These are phyloP conservation scores for Paramormyrops hopkinsi DNA, from an alignment of 2,797 vertebrate genomes.

Conservation along the genomic window DNA sequence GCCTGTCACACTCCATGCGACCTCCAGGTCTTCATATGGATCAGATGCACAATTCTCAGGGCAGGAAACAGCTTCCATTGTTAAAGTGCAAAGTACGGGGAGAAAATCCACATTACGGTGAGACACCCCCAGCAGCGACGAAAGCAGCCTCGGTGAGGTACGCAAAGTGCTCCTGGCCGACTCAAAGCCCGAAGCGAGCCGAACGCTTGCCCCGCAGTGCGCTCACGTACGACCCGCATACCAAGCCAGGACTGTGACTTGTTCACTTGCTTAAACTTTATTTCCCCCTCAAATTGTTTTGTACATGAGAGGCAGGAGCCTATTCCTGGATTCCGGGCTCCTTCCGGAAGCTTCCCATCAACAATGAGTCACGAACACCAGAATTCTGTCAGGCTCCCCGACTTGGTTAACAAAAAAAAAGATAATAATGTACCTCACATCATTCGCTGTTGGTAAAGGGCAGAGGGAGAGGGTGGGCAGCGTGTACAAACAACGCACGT, in stretches of 20 bases:
- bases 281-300: neutral
- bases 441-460: neutral
- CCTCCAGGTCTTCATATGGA: neutral
- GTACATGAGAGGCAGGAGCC: neutral
- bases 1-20: neutral
- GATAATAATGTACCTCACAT: neutral
- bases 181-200: neutral
- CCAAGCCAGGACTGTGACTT: neutral
- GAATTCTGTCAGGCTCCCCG: neutral
- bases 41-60: neutral
- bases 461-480: neutral
- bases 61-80: neutral
- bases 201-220: neutral
- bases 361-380: conserved; percentile 8
- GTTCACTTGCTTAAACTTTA: conserved; percentile 7
- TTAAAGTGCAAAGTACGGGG: neutral
- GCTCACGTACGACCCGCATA: neutral
- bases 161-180: neutral
- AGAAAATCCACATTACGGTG: neutral
- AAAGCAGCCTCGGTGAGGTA: neutral
- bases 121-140: neutral
- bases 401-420: neutral
- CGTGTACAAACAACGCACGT: neutral
- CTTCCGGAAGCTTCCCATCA: neutral
- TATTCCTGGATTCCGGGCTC: neutral